Base-by-base conservation (phyloP, 2,888 invertebrate species). In the Rhyacophila evoluta region DNA sequence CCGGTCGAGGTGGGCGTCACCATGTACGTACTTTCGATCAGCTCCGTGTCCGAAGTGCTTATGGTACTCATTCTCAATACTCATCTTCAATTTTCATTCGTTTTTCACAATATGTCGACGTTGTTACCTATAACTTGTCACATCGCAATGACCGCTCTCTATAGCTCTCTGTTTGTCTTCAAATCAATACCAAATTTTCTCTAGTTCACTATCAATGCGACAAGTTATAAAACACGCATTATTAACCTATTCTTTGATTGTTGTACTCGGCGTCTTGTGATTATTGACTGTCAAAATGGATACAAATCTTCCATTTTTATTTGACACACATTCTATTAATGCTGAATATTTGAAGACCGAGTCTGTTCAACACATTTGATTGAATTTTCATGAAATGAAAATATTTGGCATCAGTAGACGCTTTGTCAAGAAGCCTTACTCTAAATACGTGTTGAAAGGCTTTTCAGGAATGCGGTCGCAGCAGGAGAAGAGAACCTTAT, bases 1-100 rank as follows among this genome's bases (percentile, higher is more conserved):
- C 97, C 98, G 88, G 98, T 98, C 91, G 97, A 96, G 91, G 97
- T 98, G 89, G 97, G 97, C 90, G 96, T 98, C 92, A 97, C 97
- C 91, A 97, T 98, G 95, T 97, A 97, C 93, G 97, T 98, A 91
- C 95, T 97, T 92, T 96, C 96, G 92, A 98, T 98, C 94, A 96
- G 97, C 92, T 97, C 97, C 90, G 96, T 98, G 91, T 97, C 97
- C 91, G 98, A 98, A 94, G 97, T 97, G 91, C 95, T 97, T 93
- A 98, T 97, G 97, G 97, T 97, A 95, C 82, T 82, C 87, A 87
- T 89, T 89, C 89, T 88, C 86, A 87, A 85, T 85, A 86, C 86
- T 87, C 91, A 91, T 89, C 88, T 78, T 74, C 87, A 78, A 72
- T 81, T 67, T 79, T 77, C 70, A 75, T 77, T 69, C 28, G 27